Evolutionary conservation across 64 coral and sea anemone species (phyloP), one percentile per base, ranked within the genome.

Genomic region (Montipora foliosa): DNA sequence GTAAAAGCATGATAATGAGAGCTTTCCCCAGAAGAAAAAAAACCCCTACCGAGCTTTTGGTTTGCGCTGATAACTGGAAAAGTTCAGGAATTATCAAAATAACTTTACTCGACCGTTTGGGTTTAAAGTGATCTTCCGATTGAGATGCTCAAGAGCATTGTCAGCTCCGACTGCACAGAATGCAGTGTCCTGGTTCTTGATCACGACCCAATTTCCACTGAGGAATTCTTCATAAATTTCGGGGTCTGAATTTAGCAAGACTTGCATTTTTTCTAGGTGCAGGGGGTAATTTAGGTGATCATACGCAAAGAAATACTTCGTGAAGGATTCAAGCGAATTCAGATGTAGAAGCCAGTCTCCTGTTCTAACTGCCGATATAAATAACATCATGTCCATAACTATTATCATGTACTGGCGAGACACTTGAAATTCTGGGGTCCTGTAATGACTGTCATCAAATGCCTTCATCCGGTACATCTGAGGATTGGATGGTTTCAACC

Each of bases 31-130:
- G 2, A 19, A 22, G 11, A 15, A 62, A 29, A 5, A 5, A 45
- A n/a, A 59, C 22, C 44, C 81, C 81, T 58, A 0, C 49, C 55
- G 3, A 25, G 29, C 55, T 44, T 66, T 84, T 84, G 19, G 81
- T 53, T 84, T 84, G 52, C 64, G 55, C 58, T 60, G 81, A 55
- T 64, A 84, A 59, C 29, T 62, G 50, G 37, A 21, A 51, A 16
- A 84, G 21, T 62, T 84, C 81, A 25, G 81, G 81, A 60, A 53
- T 57, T 25, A 84, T 84, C 25, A 84, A 84, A 84, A 84, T 16
- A 67, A 67, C 4, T 61, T 61, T 58, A 37, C 20, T 60, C 81
- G 81, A 58, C 0, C 81, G 20, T 76, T 45, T 76, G 74, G 74
- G 44, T 76, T 76, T 0, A 21, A 12, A 19, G 79, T 76, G 44